These are phyloP conservation scores for Pseudopleuronectes americanus DNA, from an alignment of 2,797 vertebrate species.

Conservation along the genomic window DNA sequence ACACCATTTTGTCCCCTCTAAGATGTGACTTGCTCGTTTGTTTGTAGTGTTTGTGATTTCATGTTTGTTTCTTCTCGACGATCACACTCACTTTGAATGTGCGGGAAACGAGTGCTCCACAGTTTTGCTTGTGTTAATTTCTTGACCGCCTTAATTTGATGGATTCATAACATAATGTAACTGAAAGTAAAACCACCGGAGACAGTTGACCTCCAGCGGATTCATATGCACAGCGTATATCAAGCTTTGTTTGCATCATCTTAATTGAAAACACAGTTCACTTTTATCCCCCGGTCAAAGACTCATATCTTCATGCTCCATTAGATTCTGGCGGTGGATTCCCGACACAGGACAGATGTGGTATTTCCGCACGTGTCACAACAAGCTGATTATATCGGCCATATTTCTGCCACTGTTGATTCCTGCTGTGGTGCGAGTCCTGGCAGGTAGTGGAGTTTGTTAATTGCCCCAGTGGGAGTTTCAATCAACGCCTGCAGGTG, in stretches of 20 bases:
- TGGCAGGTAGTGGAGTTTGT: slow-evolving; percentile 30
- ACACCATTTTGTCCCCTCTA: not conserved
- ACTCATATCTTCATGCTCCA: slow-evolving; percentile 22
- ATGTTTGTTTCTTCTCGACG: not conserved
- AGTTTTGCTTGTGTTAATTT: slow-evolving; percentile 46
- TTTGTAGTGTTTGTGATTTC: not conserved
- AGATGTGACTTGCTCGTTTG: not conserved
- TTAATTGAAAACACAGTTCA: slow-evolving; percentile 52
- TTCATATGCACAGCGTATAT: slow-evolving; percentile 32
- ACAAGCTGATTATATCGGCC: slow-evolving; percentile 31
- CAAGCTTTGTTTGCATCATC: slow-evolving; percentile 48
- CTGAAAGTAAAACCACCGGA: slow-evolving; percentile 48
- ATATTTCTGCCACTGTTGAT: slow-evolving; percentile 9
- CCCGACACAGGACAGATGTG: slow-evolving; percentile 52
- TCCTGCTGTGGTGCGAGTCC: slow-evolving; percentile 18
- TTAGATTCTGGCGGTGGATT: slow-evolving; percentile 15
- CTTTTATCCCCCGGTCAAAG: slow-evolving; percentile 17
- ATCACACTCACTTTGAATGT: not conserved
- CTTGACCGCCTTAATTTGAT: slow-evolving; percentile 49
- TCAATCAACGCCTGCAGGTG: slow-evolving; percentile 41
- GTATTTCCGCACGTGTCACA: slow-evolving; percentile 57
- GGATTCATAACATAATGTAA: slow-evolving; percentile 54
- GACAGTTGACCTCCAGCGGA: slow-evolving; percentile 48
- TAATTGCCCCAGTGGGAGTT: slow-evolving; percentile 28
- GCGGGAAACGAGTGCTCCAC: slow-evolving; percentile 3